Percentiles rank a stretch among this genome's conserved stretches.
These are phyloP conservation scores for Hypena proboscidalis DNA, from an alignment of 2,888 invertebrate species.

Conservation along the genomic window DNA sequence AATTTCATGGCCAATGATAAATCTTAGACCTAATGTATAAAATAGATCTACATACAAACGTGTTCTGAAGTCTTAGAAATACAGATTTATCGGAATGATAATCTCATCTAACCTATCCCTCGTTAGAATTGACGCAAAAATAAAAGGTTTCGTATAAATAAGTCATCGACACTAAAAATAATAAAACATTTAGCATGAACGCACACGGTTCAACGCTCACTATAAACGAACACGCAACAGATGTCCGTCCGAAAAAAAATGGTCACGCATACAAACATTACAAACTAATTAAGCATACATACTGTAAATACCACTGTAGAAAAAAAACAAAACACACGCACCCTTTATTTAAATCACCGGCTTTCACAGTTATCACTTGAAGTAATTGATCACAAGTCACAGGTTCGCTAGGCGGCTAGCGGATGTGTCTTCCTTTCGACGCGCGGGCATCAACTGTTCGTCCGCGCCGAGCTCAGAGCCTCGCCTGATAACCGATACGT, in stretches of 20 bases:
- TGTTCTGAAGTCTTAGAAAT: no score
- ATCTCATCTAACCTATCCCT: no score
- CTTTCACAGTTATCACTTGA: constrained; percentile 60
- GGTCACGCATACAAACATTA: constrained; percentile 23
- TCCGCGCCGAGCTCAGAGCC: constrained; percentile 59
- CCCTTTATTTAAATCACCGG: constrained; percentile 57
- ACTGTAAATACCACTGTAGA: constrained; percentile 33
- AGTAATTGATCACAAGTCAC: constrained; percentile 65
- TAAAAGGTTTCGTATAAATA: no score
- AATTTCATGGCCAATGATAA: no score
- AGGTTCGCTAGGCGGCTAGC: constrained; percentile 61
- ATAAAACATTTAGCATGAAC: constrained; percentile 8
- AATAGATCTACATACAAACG: no score
- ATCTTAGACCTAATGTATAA: no score
- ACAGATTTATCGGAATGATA: no score
- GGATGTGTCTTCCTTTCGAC: constrained; percentile 80
- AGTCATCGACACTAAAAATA: neutral
- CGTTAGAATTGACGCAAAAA: no score
- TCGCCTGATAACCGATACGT: constrained; percentile 77
- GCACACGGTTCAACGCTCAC: constrained; percentile 8
- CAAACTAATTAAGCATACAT: constrained; percentile 24
- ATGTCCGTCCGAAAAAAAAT: constrained; percentile 21
- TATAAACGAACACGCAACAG: constrained; percentile 30
- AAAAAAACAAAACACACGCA: constrained; percentile 62
- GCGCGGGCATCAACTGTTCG: constrained; percentile 81